phyloP scores from a whole-genome alignment of 2,113 vertebrate species.

The Craseonycteris thonglongyai region DNA sequence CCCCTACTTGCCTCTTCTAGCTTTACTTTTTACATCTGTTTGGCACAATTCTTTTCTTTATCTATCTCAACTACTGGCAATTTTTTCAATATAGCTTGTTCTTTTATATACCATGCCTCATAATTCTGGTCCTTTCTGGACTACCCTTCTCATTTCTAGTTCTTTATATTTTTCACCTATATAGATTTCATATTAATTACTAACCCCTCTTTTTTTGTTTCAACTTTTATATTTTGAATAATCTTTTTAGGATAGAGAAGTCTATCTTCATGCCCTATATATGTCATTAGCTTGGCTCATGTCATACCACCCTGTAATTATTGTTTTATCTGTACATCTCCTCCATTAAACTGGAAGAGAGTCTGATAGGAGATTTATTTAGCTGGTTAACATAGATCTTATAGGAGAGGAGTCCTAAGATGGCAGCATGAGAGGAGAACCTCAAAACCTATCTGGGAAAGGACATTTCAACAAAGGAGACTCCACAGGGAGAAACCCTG shows the following conservation, averaged over 20 bases:
- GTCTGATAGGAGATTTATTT: neutral
- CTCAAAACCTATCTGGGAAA: too few relatives aligned
- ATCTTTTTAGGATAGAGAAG: neutral
- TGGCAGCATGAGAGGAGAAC: too few relatives aligned
- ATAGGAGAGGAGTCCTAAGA: too few relatives aligned
- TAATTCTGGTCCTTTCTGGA: neutral
- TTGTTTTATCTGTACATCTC: neutral
- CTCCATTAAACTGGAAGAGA: neutral
- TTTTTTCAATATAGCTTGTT: neutral
- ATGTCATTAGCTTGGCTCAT: neutral
- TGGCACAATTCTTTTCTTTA: neutral
- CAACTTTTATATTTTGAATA: too few relatives aligned
- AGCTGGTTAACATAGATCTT: neutral
- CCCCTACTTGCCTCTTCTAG: neutral
- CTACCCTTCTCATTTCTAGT: neutral
- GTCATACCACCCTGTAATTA: neutral
- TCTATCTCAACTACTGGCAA: neutral
- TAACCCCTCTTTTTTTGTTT: too few relatives aligned
- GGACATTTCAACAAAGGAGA: too few relatives aligned
- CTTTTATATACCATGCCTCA: neutral
- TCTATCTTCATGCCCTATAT: neutral
- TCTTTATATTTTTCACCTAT: neutral
- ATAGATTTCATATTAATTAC: too few relatives aligned
- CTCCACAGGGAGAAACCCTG: too few relatives aligned
- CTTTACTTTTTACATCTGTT: neutral